These are phyloP conservation scores for Hoplias malabaricus DNA, from an alignment of 2,113 vertebrate genomes.

Conservation along the genomic window DNA sequence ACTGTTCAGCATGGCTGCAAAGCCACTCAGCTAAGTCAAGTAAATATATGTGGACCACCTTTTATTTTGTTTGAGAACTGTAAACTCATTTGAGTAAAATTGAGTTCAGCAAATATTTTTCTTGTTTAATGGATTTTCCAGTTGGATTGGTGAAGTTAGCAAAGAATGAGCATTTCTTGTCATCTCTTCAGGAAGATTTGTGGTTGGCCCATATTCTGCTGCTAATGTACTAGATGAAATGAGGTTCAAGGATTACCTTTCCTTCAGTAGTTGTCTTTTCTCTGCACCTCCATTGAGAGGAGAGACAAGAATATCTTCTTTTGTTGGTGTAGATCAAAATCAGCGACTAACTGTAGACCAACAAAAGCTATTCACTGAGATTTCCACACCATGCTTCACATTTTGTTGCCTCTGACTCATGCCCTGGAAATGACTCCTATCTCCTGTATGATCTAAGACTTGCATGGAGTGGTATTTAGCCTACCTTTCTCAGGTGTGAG, in stretches of 20 bases:
- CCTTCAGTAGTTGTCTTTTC: not conserved
- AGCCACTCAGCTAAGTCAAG: not conserved
- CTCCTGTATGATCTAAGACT: not conserved
- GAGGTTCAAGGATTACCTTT: conserved; percentile 1
- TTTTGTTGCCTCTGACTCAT: not conserved
- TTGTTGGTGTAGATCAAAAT: conserved; percentile 40
- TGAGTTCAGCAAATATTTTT: not conserved
- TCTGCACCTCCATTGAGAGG: not conserved
- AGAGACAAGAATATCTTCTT: conserved; percentile 13
- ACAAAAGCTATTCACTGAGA: conserved; percentile 41
- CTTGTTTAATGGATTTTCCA: not conserved
- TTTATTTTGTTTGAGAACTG: not conserved
- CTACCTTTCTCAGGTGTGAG: not conserved
- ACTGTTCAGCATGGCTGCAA: not conserved
- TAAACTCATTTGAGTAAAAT: not conserved
- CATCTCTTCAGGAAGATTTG: not conserved
- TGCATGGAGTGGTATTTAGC: not conserved
- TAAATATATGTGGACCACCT: not conserved
- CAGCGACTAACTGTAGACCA: conserved; percentile 8
- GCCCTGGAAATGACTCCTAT: not conserved
- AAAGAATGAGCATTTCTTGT: not conserved
- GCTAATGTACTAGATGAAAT: conserved; percentile 6
- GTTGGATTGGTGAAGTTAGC: not conserved
- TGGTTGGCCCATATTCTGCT: not conserved
- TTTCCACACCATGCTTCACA: not conserved